Base-by-base conservation (phyloP, 2,113 vertebrate genomes). In the Alectura lathami region DNA sequence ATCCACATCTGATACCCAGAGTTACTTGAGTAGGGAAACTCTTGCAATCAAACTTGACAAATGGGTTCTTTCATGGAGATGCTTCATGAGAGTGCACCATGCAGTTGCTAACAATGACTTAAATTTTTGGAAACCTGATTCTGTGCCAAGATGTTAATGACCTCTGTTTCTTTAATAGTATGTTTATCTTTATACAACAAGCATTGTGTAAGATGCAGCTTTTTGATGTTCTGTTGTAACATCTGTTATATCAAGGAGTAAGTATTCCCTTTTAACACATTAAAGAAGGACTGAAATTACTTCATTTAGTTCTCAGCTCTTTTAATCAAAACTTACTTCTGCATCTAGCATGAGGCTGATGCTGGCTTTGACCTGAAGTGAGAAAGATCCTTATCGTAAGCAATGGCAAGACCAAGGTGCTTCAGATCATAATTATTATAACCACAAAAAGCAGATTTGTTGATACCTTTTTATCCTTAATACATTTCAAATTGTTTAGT, bases 391-490 rank as follows among this genome's bases (percentile, higher is more conserved):
- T 29, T 43, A 54, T 64, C 73, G 27, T 82, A 80, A 96, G 86
- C 91, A 93, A 36, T 88, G 86, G 69, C 67, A 93, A 95, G 80
- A 77, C 78, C 48, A 88, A 93, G 32, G 64, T 93, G 91, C 81
- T 96, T 97, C 63, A 90, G 91, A 88, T 86, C 8, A 5, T 93
- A 91, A 97, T 96, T 97, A 88, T 91, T 91, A 81, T 40, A 94
- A 83, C 60, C 38, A 53, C 77, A 90, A 76, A 97, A 97, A 91
- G 51, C 53, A 93, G 83, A 76, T 93, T 98, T 79, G 13, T 95
- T 96, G 88, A 92, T 97, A 96, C 73, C 78, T 95, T 97, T 97
- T 95, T 95, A 92, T 95, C 86, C 89, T 96, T 93, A 83, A 93
- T 97, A 94, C 93, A 92, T 95, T 96, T 97, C 83, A 97, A 96